Base-by-base conservation (phyloP, 2,888 invertebrate genomes). In the Noctua fimbriata region DNA sequence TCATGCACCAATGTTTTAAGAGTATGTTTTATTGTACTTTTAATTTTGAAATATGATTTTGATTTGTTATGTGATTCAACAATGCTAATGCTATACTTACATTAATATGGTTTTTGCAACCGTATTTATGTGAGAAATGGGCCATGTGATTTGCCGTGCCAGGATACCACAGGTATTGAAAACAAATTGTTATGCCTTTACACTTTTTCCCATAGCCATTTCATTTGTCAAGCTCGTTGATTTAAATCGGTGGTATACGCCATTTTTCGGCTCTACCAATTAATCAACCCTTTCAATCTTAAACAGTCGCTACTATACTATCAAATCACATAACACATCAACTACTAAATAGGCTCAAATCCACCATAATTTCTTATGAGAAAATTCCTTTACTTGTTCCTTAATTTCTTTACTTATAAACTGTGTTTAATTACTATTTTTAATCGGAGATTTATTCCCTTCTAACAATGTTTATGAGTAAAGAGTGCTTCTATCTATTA, bases 1-100 rank as follows among this genome's bases (percentile, higher is more conserved):
- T 89, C 85, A 89, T 89, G 92, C 92, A 92, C 92, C 91, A 91
- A 90, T 89, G 70, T 87, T 87, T 87, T 78, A 76, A 66, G 79
- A 83, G 74, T 87, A 81, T 77, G 60, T 80, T 85, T 85, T 89
- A 90, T 91, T 91, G 91, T 91, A 91, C 90, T 91, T 90, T 87
- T 77, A 80, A 84, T 88, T 85, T 85, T 88, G 80, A 82, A 88
- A 86, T 72, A 79, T 24, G 77, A 52, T 41, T 63, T 18, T 76
- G 66, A 71, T 72, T 60, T 81, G 66, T 83, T 87, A 85, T 87
- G 81, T 83, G 76, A 86, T 87, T 81, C 72, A 52, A 81, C 12
- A 60, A n/a, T 32, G 32, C 21, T 65, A 36, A 10, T 4, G 36
- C 9, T 36, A 21, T 21, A 10, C 32, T 21, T 32, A 32, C 32